These are phyloP conservation scores for Pomacea maculata DNA, from an alignment of 1,140 invertebrate species.

Conservation along the genomic window DNA sequence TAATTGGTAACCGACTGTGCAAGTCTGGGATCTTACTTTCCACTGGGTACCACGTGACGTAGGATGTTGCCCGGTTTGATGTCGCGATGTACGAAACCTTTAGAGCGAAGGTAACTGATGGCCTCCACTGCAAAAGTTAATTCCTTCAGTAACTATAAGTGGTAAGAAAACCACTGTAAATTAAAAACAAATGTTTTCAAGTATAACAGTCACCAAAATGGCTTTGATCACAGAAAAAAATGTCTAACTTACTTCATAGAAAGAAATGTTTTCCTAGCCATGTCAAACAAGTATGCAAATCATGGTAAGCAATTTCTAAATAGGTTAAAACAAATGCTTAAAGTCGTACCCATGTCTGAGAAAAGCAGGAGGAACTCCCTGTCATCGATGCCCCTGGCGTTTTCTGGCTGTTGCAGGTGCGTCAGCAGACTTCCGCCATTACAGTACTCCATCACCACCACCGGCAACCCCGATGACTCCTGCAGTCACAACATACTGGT, in stretches of 20 bases:
- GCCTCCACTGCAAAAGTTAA: constrained; percentile 76
- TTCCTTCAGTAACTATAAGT: too few relatives aligned
- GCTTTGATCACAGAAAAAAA: background rate
- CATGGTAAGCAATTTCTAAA: too few relatives aligned
- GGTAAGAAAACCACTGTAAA: background rate
- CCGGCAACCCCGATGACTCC: background rate
- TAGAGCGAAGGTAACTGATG: constrained; percentile 91
- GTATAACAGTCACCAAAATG: background rate
- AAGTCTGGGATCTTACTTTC: constrained; percentile 57
- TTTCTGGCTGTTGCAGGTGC: constrained; percentile 7
- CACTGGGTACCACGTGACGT: constrained; percentile 94
- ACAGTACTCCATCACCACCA: constrained; percentile 23
- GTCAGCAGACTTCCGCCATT: constrained; percentile 8
- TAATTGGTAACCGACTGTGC: too few relatives aligned
- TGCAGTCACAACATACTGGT: background rate
- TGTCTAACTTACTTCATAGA: background rate
- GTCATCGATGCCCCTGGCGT: constrained; percentile 12
- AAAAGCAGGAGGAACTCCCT: background rate
- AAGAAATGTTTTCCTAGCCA: background rate
- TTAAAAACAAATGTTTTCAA: background rate
- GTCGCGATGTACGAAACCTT: constrained; percentile 89
- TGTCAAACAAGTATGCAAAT: background rate
- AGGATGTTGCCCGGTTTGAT: constrained; percentile 97
- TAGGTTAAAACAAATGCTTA: too few relatives aligned
- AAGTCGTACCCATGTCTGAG: background rate